A percentile compares a stretch with the other conserved stretches of the same genome.
phyloP scores from a whole-genome alignment of 2,797 vertebrate genomes.

The Harpagifer antarcticus region DNA sequence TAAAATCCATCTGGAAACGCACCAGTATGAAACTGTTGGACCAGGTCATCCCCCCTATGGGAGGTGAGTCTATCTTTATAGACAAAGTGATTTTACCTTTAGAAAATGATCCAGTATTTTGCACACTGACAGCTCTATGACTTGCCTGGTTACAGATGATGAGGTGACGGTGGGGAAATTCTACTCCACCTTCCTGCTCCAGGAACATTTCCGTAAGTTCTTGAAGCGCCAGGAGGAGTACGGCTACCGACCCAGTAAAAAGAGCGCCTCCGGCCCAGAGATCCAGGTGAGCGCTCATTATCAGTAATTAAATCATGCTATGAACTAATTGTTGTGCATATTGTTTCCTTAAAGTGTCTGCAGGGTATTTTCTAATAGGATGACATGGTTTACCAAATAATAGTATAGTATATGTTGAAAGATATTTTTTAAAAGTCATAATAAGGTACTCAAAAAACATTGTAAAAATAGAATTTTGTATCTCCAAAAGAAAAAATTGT shows the following conservation, averaged over 20 bases:
- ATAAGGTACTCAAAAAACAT: too few relatives aligned
- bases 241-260: conserved; percentile 93
- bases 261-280: conserved; percentile 86
- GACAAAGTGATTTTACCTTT: not conserved
- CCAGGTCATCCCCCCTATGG: conserved; percentile 98
- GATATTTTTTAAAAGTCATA: too few relatives aligned
- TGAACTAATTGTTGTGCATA: too few relatives aligned
- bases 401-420: too few relatives aligned
- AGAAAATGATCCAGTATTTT: not conserved
- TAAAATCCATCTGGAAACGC: conserved; percentile 99
- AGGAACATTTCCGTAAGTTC: conserved; percentile 98
- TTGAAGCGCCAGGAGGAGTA: conserved; percentile 97
- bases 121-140: conserved; percentile 8
- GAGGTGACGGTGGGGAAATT: conserved; percentile 99
- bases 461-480: too few relatives aligned
- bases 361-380: too few relatives aligned
- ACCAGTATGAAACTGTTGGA: conserved; percentile 99
- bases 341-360: too few relatives aligned
- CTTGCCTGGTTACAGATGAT: conserved; percentile 87
- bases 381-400: too few relatives aligned
- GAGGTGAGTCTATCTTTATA: conserved; percentile 82
- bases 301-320: too few relatives aligned
- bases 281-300: conserved; percentile 77
- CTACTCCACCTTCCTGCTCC: conserved; percentile 98
- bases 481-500: too few relatives aligned